Conservation (phyloP, 1,140 invertebrate genomes). For the Pseudachorutes palmiensis region DNA sequence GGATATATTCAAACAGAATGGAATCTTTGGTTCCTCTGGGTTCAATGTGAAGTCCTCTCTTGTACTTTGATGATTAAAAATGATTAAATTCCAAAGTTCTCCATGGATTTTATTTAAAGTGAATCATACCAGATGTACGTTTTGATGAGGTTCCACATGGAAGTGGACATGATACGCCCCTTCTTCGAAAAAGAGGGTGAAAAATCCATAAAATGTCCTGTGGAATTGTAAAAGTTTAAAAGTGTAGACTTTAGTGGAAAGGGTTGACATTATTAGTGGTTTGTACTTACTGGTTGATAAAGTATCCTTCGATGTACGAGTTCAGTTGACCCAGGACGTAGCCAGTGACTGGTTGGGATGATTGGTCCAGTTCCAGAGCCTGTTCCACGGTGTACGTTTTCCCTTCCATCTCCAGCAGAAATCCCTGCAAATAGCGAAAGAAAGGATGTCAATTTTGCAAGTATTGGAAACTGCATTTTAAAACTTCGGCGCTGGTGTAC, state of each 20-base stretch:
- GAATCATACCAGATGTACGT: background rate
- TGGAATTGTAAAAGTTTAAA: too few relatives aligned
- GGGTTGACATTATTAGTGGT: too few relatives aligned
- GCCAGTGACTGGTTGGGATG: background rate
- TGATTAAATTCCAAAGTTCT: background rate
- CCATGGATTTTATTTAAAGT: too few relatives aligned
- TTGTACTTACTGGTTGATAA: background rate
- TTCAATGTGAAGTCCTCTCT: background rate
- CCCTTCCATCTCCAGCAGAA: background rate
- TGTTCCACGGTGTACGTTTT: background rate
- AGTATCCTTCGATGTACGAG: background rate
- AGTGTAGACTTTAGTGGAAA: too few relatives aligned
- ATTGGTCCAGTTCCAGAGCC: background rate
- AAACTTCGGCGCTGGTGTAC: too few relatives aligned
- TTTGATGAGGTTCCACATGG: background rate
- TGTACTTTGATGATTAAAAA: background rate
- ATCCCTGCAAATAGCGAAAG: background rate
- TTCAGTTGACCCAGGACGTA: background rate
- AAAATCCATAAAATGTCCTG: background rate
- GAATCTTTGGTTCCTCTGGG: background rate
- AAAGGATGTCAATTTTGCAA: too few relatives aligned
- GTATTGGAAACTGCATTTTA: too few relatives aligned
- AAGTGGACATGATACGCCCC: background rate
- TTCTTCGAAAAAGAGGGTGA: background rate
- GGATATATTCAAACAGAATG: background rate